Evolutionary conservation across 2,113 vertebrate genomes (phyloP), one percentile per base, ranked within the genome.

Genomic region (Loxodonta africana): DNA sequence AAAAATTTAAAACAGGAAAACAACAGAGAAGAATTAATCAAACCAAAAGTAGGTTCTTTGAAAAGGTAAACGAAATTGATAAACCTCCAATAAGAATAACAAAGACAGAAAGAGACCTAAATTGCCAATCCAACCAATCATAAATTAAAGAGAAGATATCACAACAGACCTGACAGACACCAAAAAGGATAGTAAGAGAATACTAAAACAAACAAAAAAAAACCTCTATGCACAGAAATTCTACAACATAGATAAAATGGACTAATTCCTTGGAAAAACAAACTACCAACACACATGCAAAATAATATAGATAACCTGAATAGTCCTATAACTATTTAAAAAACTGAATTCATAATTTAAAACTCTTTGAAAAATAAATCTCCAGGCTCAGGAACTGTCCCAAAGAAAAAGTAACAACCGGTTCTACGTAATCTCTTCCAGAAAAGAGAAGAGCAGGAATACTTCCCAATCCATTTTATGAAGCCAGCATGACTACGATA

Each of bases 331-430:
- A 89, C 33, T 74, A 83, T 37, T 65, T 86, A 80, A 26, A 14
- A 60, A 92, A 93, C 2, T 86, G 8, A 73, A 81, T 93, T 81
- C 73, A 90, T 21, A 81, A 10, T 86, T 65, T 44, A 90, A 93
- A 90, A 26, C 18, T 44, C 57, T 65, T n/a, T 89, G 26, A 80
- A 88, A 69, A 77, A 77, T 14, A 92, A 76, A 37, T 48, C 4
- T 33, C 26, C 30, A 88, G 71, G 18, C 48, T 83, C 9, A 71
- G 51, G 14, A 37, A 93, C 60, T 69, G 87, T 51, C n/a, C 71
- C 15, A 48, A 37, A 69, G 53, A 60, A 78, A 2, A 51, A 62
- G 48, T 57, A 20, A 33, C 12, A 87, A 90, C 30, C n/a, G 76
- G 53, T 57, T 44, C 46, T 85, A 78, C 5, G 7, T 37, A 85